These are phyloP conservation scores for Acanthosepion lycidas DNA, from an alignment of 2,888 invertebrate genomes.

Conservation along the genomic window DNA sequence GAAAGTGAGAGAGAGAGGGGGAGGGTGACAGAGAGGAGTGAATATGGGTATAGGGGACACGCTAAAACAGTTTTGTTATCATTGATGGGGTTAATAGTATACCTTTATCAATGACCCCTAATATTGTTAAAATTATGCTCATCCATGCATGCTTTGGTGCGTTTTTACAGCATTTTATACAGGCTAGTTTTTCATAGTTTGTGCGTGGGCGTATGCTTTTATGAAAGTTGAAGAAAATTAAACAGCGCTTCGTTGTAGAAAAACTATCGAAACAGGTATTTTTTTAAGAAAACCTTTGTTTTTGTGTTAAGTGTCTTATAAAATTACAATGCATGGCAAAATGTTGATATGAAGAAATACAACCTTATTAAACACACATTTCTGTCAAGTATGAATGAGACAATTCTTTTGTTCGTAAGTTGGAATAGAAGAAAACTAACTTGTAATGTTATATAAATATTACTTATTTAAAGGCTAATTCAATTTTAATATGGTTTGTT, in stretches of 20 bases:
- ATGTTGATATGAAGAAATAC: not conserved
- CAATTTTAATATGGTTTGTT: not conserved
- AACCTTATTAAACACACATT: no score
- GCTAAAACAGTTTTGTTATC: not conserved
- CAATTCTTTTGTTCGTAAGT: not conserved
- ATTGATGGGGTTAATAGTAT: not conserved
- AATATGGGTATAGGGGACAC: not conserved
- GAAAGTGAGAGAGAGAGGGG: not conserved
- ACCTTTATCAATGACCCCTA: not conserved
- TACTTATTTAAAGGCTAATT: not conserved
- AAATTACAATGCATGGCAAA: not conserved
- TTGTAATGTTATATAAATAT: constrained; percentile 33
- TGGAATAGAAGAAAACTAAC: not conserved
- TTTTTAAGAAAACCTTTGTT: no score
- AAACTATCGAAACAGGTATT: no score
- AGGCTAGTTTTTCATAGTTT: not conserved
- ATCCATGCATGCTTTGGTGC: not conserved
- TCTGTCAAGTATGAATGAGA: not conserved
- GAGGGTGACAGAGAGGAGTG: no score
- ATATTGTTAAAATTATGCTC: not conserved
- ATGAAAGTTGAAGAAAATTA: not conserved
- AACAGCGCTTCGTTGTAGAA: not conserved
- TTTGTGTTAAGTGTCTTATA: not conserved
- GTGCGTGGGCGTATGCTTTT: not conserved
- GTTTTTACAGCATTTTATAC: not conserved